phyloP scores from a whole-genome alignment of 2,888 invertebrate genomes.

The Harpalus rufipes region DNA sequence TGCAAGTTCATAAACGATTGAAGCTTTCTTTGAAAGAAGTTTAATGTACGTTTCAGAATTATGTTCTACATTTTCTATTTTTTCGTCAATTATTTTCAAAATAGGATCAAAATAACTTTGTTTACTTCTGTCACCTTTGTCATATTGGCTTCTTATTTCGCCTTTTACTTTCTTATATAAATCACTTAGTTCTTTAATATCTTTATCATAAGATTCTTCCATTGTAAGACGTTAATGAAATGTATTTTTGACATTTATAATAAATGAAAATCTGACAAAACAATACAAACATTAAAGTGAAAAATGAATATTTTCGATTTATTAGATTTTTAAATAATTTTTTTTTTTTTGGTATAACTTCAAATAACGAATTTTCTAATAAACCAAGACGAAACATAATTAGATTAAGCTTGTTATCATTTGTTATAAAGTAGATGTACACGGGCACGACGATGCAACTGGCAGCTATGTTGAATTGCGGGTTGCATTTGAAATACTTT shows the following conservation, averaged over 20 bases:
- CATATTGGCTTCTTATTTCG: constrained; percentile 35
- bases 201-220: constrained; percentile 28
- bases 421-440: too few relatives aligned
- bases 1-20: constrained; percentile 75
- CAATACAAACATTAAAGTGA: too few relatives aligned
- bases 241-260: constrained; percentile 15
- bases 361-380: too few relatives aligned
- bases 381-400: too few relatives aligned
- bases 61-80: constrained; percentile 46
- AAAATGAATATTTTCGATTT: too few relatives aligned
- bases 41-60: constrained; percentile 70
- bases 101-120: constrained; percentile 36
- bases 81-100: not conserved
- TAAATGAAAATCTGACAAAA: not conserved
- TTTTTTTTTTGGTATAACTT: too few relatives aligned
- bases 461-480: too few relatives aligned
- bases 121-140: constrained; percentile 10
- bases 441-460: too few relatives aligned
- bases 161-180: constrained; percentile 17
- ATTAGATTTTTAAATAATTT: too few relatives aligned
- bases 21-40: constrained; percentile 74
- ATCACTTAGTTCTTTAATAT: constrained; percentile 3
- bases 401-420: too few relatives aligned
- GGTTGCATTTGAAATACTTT: too few relatives aligned
- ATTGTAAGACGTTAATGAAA: constrained; percentile 18